Conservation (phyloP, 1,140 invertebrate species). For the Papilio xuthus region DNA sequence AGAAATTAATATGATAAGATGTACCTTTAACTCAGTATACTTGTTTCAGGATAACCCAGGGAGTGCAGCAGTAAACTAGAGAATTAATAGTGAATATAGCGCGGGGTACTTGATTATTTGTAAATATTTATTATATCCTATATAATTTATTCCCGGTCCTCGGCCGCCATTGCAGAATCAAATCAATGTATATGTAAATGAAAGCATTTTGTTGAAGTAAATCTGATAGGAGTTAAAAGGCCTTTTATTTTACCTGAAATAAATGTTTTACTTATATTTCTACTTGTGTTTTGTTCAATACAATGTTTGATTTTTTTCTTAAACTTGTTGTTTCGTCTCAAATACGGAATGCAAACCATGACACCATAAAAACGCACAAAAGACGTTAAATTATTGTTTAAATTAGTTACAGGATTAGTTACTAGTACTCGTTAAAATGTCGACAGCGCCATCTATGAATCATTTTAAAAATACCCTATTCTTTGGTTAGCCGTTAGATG, state of each 20-base stretch:
- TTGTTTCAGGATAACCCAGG: slow-evolving; percentile 51
- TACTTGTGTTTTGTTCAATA: too few relatives aligned
- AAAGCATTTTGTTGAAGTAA: slow-evolving; percentile 34
- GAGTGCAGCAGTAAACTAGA: slow-evolving; percentile 41
- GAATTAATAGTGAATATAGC: slow-evolving; percentile 41
- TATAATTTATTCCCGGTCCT: slow-evolving; percentile 10
- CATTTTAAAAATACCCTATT: too few relatives aligned
- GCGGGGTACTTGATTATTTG: slow-evolving; percentile 45
- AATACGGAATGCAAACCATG: too few relatives aligned
- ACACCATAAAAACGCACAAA: too few relatives aligned
- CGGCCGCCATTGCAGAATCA: background rate
- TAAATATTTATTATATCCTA: slow-evolving; percentile 42
- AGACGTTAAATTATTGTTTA: too few relatives aligned
- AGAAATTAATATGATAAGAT: background rate
- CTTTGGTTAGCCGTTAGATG: too few relatives aligned
- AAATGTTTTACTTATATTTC: background rate
- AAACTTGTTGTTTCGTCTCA: too few relatives aligned
- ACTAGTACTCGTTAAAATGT: too few relatives aligned
- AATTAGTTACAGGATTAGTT: too few relatives aligned
- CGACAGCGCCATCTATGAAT: too few relatives aligned
- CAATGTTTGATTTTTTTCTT: too few relatives aligned
- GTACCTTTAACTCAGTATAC: background rate
- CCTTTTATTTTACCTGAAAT: background rate
- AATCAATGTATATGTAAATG: slow-evolving; percentile 15
- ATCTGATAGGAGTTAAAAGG: background rate